Evolutionary conservation across 2,888 invertebrate species (phyloP).

Genomic region (Resseliella maxima): DNA sequence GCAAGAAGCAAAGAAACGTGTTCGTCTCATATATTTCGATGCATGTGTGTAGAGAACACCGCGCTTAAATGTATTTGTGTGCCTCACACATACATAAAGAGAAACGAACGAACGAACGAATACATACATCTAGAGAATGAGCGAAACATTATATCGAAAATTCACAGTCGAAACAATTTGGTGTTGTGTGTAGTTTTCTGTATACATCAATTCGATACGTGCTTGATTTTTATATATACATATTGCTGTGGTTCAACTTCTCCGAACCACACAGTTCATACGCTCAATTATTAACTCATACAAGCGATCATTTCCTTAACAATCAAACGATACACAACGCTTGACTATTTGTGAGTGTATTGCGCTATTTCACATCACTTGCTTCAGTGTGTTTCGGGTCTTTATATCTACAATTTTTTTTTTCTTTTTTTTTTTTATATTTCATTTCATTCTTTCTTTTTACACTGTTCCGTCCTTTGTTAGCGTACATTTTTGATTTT

Average conservation of each 20-base stretch:
- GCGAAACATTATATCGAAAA: neutral
- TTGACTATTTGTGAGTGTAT: neutral
- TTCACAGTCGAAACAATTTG: neutral
- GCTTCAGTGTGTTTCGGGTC: conserved; percentile 32
- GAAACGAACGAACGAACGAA: too few relatives aligned
- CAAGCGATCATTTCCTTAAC: conserved; percentile 18
- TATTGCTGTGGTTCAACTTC: conserved; percentile 13
- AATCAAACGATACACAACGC: conserved; percentile 2
- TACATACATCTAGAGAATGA: neutral
- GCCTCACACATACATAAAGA: neutral
- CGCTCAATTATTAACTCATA: conserved; percentile 31
- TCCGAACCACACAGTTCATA: neutral
- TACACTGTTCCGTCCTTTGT: conserved; percentile 7
- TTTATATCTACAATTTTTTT: conserved; percentile 26
- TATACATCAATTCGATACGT: neutral
- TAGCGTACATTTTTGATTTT: conserved; percentile 41
- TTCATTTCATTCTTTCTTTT: neutral
- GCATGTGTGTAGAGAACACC: neutral
- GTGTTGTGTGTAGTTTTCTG: neutral
- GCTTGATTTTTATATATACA: neutral
- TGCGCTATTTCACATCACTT: conserved; percentile 42
- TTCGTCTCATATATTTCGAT: neutral
- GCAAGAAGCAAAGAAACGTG: conserved; percentile 52
- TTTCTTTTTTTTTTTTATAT: neutral
- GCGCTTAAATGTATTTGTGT: neutral